A percentile compares a stretch with the other conserved stretches of the same genome.
Conservation (phyloP, 1,140 invertebrate genomes). For the Tetramorium parvispinum region DNA sequence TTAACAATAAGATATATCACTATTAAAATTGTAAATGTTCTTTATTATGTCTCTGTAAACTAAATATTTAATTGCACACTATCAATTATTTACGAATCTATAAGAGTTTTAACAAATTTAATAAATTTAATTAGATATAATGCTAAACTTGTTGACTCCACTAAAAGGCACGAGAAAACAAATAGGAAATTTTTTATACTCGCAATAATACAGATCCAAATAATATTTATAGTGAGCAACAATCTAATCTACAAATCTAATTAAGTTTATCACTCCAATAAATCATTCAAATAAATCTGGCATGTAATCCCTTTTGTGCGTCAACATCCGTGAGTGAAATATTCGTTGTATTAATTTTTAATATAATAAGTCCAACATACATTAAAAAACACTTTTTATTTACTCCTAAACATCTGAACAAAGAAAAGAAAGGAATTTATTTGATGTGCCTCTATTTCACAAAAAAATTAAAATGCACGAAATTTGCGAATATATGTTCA, state of each 20-base stretch:
- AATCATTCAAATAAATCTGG: constrained; percentile 21
- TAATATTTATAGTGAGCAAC: constrained; percentile 12
- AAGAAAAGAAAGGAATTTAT: neutral
- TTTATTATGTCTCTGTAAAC: neutral
- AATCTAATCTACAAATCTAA: constrained; percentile 18
- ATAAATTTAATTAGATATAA: neutral
- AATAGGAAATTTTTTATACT: neutral
- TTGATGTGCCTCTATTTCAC: neutral
- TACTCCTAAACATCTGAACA: neutral
- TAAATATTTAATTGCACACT: neutral
- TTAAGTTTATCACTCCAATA: constrained; percentile 13
- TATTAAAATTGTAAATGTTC: neutral
- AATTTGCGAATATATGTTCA: neutral
- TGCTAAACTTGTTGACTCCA: neutral
- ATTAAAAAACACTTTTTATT: neutral
- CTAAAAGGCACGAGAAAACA: neutral
- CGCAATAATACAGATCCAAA: neutral
- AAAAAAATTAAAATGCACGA: neutral
- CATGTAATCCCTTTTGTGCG: neutral
- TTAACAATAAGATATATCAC: neutral
- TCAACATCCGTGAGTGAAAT: neutral
- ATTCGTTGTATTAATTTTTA: neutral
- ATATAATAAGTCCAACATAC: neutral
- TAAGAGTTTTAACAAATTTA: neutral
- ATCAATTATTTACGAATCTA: neutral